Base-by-base conservation (phyloP, 2,888 invertebrate species). In the Erpobdella octoculata region DNA sequence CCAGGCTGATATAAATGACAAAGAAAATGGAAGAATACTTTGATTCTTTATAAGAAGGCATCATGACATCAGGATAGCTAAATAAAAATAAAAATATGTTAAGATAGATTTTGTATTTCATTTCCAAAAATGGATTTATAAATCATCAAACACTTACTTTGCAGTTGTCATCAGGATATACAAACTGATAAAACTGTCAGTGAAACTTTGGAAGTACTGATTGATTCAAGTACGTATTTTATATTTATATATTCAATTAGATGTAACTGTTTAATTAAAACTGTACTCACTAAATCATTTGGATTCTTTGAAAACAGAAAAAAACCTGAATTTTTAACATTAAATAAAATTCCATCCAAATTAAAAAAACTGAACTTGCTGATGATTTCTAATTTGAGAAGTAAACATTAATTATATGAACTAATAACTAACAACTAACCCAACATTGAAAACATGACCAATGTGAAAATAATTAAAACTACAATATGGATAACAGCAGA, bases 41-140 rank as follows among this genome's bases (percentile, higher is more conserved):
- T 46, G 88, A 89, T 78, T 87, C 86, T 33, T 89, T 88, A 81
- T 91, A 92, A 0, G 91, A 89, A 5, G 90, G 91, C 92, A 92
- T 92, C 92, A 92, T 92, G 28, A 93, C 91, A 82, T 92, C 92
- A 2, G 92, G 92, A 84, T 89, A 92, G 84, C 91, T 92, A 83
- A 67, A 86, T 85, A 75, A 73, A 74, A 71, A 73, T 74, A 12
- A 33, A 35, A 35, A 62, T 35, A n/a, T 9, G 12, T 41, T 15
- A 15, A n/a, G n/a, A 41, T 41, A 41, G 46, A 41, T 41, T 41
- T 41, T 15, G 9, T 9, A 28, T 53, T 53, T 25, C 21, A 53
- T 5, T 53, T 53, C 28, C 53, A 53, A 35, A 33, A 9, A 31
- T 9, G 25, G 25, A 28, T 28, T 25, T n/a, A 3, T 59, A 59